These are phyloP conservation scores for Polyploca ridens DNA, from an alignment of 2,888 invertebrate species.

Conservation along the genomic window DNA sequence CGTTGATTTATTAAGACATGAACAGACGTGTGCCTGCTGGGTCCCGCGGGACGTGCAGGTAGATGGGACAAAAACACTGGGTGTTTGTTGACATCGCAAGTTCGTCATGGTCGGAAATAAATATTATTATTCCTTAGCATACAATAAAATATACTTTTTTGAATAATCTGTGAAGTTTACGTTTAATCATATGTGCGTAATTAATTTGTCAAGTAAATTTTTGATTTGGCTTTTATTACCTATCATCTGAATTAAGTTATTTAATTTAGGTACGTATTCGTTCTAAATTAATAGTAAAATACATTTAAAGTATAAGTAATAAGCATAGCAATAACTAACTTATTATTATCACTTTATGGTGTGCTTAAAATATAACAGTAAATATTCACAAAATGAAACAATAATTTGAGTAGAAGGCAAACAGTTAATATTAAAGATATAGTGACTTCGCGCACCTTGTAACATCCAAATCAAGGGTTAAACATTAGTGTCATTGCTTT, in stretches of 20 bases:
- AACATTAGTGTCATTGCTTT: constrained; percentile 54
- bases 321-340: too few species aligned
- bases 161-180: background rate
- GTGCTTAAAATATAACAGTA: too few species aligned
- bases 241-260: too few species aligned
- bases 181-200: too few species aligned
- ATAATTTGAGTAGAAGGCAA: constrained; percentile 20
- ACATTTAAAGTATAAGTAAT: too few species aligned
- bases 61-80: constrained; percentile 63
- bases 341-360: too few species aligned
- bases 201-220: too few species aligned
- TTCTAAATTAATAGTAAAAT: too few species aligned
- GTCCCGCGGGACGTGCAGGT: constrained; percentile 56
- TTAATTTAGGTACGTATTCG: too few species aligned
- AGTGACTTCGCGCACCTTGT: constrained; percentile 29
- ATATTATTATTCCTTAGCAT: constrained; percentile 35
- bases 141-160: background rate
- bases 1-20: constrained; percentile 73
- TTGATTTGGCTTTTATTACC: too few species aligned
- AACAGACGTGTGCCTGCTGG: constrained; percentile 59
- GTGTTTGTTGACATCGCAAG: constrained; percentile 75
- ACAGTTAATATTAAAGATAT: constrained; percentile 48
- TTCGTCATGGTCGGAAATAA: constrained; percentile 59
- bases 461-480: constrained; percentile 55
- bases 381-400: too few species aligned